phyloP scores from a whole-genome alignment of 2,113 vertebrate genomes.

The Aramus guarauna region DNA sequence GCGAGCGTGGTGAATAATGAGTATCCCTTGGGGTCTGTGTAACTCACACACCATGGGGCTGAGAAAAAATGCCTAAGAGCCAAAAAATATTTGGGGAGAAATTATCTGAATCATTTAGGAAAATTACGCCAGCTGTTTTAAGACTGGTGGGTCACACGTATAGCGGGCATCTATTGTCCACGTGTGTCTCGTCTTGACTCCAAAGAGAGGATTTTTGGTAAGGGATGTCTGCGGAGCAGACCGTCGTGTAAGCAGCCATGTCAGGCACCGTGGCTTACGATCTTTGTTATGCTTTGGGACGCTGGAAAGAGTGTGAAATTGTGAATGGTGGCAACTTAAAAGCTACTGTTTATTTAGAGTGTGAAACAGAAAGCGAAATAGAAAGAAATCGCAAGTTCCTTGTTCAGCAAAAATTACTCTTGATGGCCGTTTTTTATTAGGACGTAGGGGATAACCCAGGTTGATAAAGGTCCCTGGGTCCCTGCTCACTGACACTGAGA shows the following conservation, averaged over 20 bases:
- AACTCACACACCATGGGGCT: accelerated
- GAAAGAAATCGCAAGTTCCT: neutral
- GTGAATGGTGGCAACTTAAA: accelerated
- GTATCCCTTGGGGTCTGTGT: neutral
- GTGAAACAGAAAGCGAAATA: neutral
- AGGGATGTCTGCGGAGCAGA: neutral
- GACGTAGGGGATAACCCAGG: neutral
- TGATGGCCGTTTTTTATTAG: neutral
- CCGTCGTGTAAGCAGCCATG: neutral
- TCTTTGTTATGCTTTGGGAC: neutral
- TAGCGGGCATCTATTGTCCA: neutral
- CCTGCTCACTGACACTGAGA: neutral
- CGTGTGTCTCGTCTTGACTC: neutral
- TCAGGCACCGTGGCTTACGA: neutral
- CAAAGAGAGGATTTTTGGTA: neutral
- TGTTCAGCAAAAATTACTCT: neutral
- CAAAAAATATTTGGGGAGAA: neutral
- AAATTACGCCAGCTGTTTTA: neutral
- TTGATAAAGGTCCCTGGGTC: neutral
- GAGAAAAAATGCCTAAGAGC: neutral
- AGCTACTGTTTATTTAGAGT: neutral
- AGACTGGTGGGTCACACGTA: neutral
- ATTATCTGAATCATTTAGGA: neutral
- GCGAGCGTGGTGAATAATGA: accelerated
- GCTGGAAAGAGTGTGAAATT: neutral